phyloP scores from a whole-genome alignment of 2,888 invertebrate species.

The Crematogaster levior region DNA sequence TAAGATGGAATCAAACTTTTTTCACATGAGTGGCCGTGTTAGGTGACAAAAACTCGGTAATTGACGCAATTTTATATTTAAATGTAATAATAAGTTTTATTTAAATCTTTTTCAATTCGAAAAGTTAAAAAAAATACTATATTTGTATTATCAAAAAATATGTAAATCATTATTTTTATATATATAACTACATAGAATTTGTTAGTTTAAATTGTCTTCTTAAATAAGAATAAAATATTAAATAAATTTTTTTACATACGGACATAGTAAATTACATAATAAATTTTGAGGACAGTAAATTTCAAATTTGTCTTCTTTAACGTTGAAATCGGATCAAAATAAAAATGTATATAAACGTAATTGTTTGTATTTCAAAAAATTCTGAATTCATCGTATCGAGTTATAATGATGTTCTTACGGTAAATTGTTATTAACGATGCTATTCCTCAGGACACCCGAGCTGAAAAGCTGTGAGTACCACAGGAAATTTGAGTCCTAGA shows the following conservation, averaged over 20 bases:
- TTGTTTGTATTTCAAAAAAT: constrained; percentile 1
- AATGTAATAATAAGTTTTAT: no score
- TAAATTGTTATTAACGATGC: constrained; percentile 45
- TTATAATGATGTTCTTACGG: constrained; percentile 7
- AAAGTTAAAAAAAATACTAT: background rate
- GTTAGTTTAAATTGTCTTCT: background rate
- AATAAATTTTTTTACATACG: background rate
- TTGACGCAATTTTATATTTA: constrained; percentile 3
- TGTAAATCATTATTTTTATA: background rate
- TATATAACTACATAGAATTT: background rate
- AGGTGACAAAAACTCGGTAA: background rate
- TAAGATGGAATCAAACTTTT: constrained; percentile 15
- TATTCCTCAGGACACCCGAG: constrained; percentile 38
- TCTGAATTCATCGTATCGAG: background rate
- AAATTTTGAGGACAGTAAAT: background rate
- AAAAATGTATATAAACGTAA: background rate
- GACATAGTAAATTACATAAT: background rate
- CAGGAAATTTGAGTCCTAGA: constrained; percentile 24
- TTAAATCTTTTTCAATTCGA: background rate
- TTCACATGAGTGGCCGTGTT: background rate
- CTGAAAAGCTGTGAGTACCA: constrained; percentile 16
- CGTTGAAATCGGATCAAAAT: background rate
- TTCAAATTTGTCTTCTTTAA: background rate
- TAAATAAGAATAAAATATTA: background rate
- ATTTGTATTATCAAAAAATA: background rate